Base-by-base conservation (phyloP, 2,113 vertebrate species). In the Saguinus imperator region DNA sequence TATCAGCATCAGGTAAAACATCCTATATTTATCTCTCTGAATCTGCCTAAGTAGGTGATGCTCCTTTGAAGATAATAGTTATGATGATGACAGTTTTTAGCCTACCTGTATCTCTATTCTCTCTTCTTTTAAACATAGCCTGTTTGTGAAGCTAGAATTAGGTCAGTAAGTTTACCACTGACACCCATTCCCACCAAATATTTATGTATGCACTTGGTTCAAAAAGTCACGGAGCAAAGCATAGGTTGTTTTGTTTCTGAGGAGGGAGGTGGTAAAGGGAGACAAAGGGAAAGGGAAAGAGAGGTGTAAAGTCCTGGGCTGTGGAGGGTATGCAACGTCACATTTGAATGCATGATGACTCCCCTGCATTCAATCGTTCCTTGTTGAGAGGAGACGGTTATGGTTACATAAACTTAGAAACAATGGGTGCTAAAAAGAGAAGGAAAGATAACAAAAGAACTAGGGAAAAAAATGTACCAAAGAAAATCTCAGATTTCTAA, bases 371-470 rank as follows among this genome's bases (percentile, higher is more conserved):
- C 76, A 96, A 32, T 77, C 94, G 68, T 82, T 57, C 48, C 72
- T 92, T 52, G 8, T 80, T n/a, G 83, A 83, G 82, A 83, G 48
- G 79, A 86, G 48, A 92, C 13, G 64, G 57, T 61, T 95, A 84
- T 7, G 61, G 77, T 96, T 96, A 95, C 17, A 8, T 68, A 87
- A 95, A 92, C 66, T 96, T 43, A 87, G 64, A 85, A 84, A 96
- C 52, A 97, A 96, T 37, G 27, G 50, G 8, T 82, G 50, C n/a
- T 94, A 85, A 96, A 95, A 96, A 92, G 20, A 64, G 68, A 89
- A 94, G 10, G 29, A 70, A n/a, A 80, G 25, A 87, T 13, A 84
- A 61, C 35, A 93, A 58, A 18, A 91, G 40, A 27, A 61, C 21
- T 66, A 9, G 3, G 17, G n/a, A 29, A 81, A 73, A 73, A 86